Base-by-base conservation (phyloP, 2,797 vertebrate species). In the Lithobates sylvaticus region DNA sequence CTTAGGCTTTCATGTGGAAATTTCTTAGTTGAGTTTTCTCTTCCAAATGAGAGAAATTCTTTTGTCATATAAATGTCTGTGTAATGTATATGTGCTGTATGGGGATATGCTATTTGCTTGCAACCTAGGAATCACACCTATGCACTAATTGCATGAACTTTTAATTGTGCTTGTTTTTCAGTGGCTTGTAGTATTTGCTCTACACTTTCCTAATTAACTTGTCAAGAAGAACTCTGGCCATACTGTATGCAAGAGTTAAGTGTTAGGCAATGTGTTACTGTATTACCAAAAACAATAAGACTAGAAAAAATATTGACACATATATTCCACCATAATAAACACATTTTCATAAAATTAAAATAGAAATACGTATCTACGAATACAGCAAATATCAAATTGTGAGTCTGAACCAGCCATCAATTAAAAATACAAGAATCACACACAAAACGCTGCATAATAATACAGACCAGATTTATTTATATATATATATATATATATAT, bases 141-240 rank as follows among this genome's bases (percentile, higher is more conserved):
- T 18, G 13, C 32, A 29, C 68, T 36, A 70, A 7, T 36, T 70
- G 27, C 32, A 32, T 27, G 32, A 0, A 32, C 29, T 36, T 36
- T 70, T 70, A 70, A 36, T 32, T 70, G 13, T 70, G 68, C 27
- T 36, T 70, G 10, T 69, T 69, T 69, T 69, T 32, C 67, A 29
- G 29, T 32, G 16, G 68, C 68, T 34, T 7, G 13, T 36, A 21
- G 2, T 34, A 70, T 70, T 36, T 70, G 34, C 32, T 70, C 16
- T 32, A 27, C 68, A 18, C 7, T 70, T 36, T 27, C 21, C 68
- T 70, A 69, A 69, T 69, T 69, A 70, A 70, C 27, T 18, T 70
- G 32, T 32, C 27, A 65, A 65, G 61, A 65, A 65, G 61, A 65
- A 65, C 12, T 26, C 61, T 65, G n/a, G 61, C 10, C n/a, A 23